Percentiles rank a stretch among this genome's conserved stretches.
Conservation (phyloP, 2,888 invertebrate genomes). For the Halictus quadricinctus region DNA sequence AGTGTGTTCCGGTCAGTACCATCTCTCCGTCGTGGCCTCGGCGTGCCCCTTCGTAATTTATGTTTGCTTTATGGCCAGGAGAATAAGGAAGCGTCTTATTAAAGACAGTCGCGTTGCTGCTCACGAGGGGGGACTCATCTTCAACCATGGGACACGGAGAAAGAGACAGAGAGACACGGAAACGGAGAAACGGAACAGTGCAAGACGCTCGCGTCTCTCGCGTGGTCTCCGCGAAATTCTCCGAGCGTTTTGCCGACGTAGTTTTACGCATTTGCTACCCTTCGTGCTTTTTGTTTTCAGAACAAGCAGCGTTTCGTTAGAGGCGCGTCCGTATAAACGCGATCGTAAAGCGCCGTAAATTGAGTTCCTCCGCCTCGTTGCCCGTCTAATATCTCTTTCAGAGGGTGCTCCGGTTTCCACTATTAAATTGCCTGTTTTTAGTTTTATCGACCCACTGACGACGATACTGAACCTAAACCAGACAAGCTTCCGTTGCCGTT, state of each 20-base stretch:
- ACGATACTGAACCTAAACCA: not conserved
- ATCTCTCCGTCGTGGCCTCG: constrained; percentile 66
- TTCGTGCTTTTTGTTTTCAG: constrained; percentile 16
- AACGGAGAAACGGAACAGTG: not conserved
- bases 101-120: constrained; percentile 71
- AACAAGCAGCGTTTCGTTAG: constrained; percentile 45
- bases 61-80: constrained; percentile 78
- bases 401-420: constrained; percentile 1
- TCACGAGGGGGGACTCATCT: constrained; percentile 48
- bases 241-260: constrained; percentile 18
- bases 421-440: constrained; percentile 2
- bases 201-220: not conserved
- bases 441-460: not conserved
- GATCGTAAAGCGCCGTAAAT: constrained; percentile 48
- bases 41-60: constrained; percentile 76
- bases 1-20: constrained; percentile 71
- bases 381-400: constrained; percentile 10
- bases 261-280: constrained; percentile 42
- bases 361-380: constrained; percentile 14
- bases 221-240: constrained; percentile 38
- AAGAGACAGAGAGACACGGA: constrained; percentile 12
- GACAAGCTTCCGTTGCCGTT: not conserved
- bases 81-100: constrained; percentile 80
- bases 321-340: constrained; percentile 50
- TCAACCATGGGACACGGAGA: constrained; percentile 4